Conservation (phyloP, 2,888 invertebrate genomes). For the Oasisia sp. region DNA sequence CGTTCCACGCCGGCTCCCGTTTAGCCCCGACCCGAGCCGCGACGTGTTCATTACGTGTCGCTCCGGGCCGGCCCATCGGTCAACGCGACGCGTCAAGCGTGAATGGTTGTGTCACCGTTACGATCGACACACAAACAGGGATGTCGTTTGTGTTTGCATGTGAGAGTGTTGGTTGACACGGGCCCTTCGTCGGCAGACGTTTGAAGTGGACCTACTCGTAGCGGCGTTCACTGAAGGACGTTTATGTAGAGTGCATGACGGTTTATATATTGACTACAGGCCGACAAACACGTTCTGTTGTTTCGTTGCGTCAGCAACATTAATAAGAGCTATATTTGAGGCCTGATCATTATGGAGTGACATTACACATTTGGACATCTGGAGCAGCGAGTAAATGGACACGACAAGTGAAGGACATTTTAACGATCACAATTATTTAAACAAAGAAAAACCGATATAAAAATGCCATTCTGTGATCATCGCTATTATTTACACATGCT, state of each 20-base stretch:
- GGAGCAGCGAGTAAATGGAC: too few relatives aligned
- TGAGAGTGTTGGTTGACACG: neutral
- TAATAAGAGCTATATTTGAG: too few relatives aligned
- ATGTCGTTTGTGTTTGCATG: constrained; percentile 4
- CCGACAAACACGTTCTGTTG: too few relatives aligned
- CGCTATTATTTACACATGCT: neutral
- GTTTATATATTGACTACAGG: neutral
- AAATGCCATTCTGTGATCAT: neutral
- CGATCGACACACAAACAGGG: neutral
- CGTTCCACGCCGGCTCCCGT: neutral
- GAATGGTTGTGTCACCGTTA: neutral
- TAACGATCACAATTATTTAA: neutral
- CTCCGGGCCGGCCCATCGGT: neutral
- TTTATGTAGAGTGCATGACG: neutral
- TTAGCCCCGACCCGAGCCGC: neutral
- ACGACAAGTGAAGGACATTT: neutral
- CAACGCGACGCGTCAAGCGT: neutral
- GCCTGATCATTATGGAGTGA: too few relatives aligned
- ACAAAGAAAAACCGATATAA: neutral
- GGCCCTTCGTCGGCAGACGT: neutral
- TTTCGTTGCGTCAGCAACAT: too few relatives aligned
- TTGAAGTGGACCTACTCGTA: neutral
- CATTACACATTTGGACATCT: too few relatives aligned
- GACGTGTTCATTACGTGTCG: neutral
- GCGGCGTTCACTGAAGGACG: neutral